Conservation (phyloP, 2,113 vertebrate genomes). For the Archocentrus centrarchus region DNA sequence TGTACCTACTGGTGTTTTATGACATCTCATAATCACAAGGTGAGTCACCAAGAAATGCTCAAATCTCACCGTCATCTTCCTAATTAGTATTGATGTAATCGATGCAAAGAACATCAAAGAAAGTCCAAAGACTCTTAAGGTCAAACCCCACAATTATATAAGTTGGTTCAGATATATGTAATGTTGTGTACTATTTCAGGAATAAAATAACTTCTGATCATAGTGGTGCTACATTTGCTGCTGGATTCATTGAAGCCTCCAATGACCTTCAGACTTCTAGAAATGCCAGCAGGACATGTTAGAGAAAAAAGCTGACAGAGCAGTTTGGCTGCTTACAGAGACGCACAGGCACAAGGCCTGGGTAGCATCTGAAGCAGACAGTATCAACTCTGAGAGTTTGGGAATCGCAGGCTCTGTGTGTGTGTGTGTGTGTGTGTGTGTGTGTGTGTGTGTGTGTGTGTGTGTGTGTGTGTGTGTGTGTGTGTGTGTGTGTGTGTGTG, state of each 20-base stretch:
- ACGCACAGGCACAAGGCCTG: background rate
- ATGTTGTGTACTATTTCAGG: background rate
- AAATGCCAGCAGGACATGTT: conserved; percentile 32
- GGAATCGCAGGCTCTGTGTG: background rate
- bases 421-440: background rate
- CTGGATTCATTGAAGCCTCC: conserved; percentile 8
- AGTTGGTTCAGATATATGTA: background rate
- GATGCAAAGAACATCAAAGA: conserved; percentile 2
- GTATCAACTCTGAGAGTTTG: conserved; percentile 15
- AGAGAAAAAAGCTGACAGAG: conserved; percentile 26
- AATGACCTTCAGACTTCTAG: conserved; percentile 26
- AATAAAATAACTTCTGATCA: background rate
- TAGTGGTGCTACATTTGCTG: background rate
- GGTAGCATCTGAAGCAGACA: background rate
- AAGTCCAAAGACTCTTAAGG: background rate
- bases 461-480: background rate
- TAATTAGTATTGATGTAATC: background rate
- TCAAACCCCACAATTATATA: background rate
- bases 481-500: background rate
- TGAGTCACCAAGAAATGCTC: background rate
- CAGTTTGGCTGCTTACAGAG: conserved; percentile 3
- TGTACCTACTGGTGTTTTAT: background rate
- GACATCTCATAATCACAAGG: background rate
- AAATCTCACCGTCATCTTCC: background rate
- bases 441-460: background rate